These are phyloP conservation scores for Chrysotoxum bicinctum DNA, from an alignment of 2,888 invertebrate species.

Conservation along the genomic window DNA sequence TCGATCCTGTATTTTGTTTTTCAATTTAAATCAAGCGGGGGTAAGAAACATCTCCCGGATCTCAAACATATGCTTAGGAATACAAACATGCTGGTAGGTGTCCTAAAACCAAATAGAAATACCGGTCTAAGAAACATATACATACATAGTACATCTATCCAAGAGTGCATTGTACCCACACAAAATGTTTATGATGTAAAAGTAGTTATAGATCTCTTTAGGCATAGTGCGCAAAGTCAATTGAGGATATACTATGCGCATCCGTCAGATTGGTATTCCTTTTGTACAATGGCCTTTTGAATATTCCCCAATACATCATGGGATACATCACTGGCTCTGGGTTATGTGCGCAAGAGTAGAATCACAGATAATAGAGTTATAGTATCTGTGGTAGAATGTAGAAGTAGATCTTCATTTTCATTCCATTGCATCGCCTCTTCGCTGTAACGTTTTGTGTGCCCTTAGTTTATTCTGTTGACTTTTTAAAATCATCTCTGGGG, in stretches of 20 bases:
- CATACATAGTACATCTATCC: neutral
- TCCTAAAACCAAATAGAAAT: slow-evolving; percentile 34
- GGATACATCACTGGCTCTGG: neutral
- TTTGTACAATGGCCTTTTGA: slow-evolving; percentile 60
- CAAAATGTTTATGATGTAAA: slow-evolving; percentile 21
- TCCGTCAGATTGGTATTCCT: slow-evolving; percentile 66
- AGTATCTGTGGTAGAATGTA: too few relatives aligned
- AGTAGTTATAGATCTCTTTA: slow-evolving; percentile 6
- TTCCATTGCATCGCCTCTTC: neutral
- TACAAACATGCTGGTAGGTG: slow-evolving; percentile 56
- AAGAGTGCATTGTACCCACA: slow-evolving; percentile 33
- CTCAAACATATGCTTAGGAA: slow-evolving; percentile 55
- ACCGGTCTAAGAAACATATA: neutral
- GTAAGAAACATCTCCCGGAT: slow-evolving; percentile 63
- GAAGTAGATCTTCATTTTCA: slow-evolving; percentile 18
- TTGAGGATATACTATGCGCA: slow-evolving; percentile 58
- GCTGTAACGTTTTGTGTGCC: neutral
- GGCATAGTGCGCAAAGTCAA: slow-evolving; percentile 36
- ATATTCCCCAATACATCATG: slow-evolving; percentile 36
- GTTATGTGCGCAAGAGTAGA: slow-evolving; percentile 6
- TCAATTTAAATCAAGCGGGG: slow-evolving; percentile 58
- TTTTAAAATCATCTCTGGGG: slow-evolving; percentile 52
- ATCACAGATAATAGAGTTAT: too few relatives aligned
- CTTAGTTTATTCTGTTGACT: slow-evolving; percentile 48
- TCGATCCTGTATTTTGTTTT: slow-evolving; percentile 21